phyloP scores from a whole-genome alignment of 2,888 invertebrate genomes.

The Morinoia aosen region DNA sequence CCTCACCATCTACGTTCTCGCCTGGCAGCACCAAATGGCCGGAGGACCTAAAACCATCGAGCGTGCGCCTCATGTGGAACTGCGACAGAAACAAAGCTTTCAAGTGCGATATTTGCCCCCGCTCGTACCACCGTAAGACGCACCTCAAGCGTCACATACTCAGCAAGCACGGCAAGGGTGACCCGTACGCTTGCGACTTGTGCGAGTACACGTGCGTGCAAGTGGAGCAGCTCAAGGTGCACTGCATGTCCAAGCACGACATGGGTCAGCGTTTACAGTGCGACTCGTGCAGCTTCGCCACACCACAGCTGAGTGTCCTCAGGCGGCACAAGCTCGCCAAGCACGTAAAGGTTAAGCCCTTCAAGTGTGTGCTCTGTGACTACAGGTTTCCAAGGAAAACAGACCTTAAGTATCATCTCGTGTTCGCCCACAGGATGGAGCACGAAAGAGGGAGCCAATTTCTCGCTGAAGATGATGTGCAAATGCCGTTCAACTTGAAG shows the following conservation, averaged over 20 bases:
- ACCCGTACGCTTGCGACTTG: background rate
- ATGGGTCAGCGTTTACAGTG: background rate
- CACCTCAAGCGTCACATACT: background rate
- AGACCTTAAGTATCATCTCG: background rate
- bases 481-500: background rate
- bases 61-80: no score
- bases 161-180: background rate
- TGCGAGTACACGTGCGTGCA: background rate
- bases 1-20: no score
- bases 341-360: background rate
- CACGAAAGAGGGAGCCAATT: background rate
- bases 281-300: background rate
- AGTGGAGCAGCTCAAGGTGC: background rate
- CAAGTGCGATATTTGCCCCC: no score
- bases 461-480: background rate
- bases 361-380: background rate
- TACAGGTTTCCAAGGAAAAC: background rate
- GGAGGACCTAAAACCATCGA: no score
- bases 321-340: background rate
- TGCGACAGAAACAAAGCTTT: no score
- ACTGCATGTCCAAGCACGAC: background rate
- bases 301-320: background rate
- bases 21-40: no score
- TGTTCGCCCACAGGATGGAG: background rate
- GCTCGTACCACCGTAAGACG: background rate